Evolutionary conservation across 2,113 vertebrate genomes (phyloP), one percentile per base, ranked within the genome.

Genomic region (Otocyon megalotis): DNA sequence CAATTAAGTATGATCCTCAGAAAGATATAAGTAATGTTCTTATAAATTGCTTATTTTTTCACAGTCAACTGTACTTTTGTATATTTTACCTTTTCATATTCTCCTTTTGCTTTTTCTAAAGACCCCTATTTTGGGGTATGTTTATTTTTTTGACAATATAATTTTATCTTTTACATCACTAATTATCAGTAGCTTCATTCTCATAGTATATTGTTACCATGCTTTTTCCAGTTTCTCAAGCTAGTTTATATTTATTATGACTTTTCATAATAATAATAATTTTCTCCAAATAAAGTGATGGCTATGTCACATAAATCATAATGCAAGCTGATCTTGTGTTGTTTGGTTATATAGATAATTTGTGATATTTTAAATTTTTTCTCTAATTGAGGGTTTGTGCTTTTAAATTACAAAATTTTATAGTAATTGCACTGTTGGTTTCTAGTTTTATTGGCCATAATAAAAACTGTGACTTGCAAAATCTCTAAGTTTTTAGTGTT

Each of bases 341-440:
- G 53, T 86, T 94, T 90, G 76, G 54, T 76, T 93, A 88, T 81
- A 56, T 74, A 90, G 81, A 80, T 48, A 90, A 94, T 71, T 79
- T 76, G 9, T 63, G 22, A 30, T 56, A 30, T 30, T 91, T 90
- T 60, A 93, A 77, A 72, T 94, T 94, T 76, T 81, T 88, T 87
- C 86, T 93, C 86, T 94, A 87, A 69, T 35, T 95, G 26, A 81
- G 14, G 35, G 26, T 35, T 76, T 95, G 20, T 86, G 5, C 62
- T 96, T 96, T 87, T 69, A 94, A 79, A 97, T 96, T 81, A 58
- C 5, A 94, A 93, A 19, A 80, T 81, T 93, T 90, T 88, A 16
- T 14, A 90, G 43, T 92, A 84, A 94, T 60, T 83, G 14, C 30
- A 84, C 20, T 56, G 16, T 84, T 88, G 65, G 54, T 81, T 94